Evolutionary conservation across 2,113 vertebrate genomes (phyloP).

Genomic region (pig (Sus scrofa)): DNA sequence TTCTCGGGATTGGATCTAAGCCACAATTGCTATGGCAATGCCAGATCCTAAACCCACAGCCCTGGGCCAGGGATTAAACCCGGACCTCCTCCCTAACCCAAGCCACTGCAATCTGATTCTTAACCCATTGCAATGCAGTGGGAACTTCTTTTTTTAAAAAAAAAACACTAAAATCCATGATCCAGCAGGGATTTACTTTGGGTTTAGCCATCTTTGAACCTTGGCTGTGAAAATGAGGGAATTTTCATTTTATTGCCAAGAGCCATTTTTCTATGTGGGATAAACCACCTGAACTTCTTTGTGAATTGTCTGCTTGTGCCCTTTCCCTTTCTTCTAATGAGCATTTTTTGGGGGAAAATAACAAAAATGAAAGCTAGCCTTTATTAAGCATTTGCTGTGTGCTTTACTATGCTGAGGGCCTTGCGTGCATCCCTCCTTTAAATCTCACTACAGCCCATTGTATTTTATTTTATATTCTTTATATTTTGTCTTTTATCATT

Average conservation of each 20-base stretch:
- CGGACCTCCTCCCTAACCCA: too few relatives aligned
- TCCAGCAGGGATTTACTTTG: not conserved
- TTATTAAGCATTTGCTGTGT: not conserved
- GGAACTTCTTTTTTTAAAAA: not conserved
- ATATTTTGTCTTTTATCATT: not conserved
- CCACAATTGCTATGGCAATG: too few relatives aligned
- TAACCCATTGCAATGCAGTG: too few relatives aligned
- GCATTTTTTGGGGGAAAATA: not conserved
- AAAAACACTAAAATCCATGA: not conserved
- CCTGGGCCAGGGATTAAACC: too few relatives aligned
- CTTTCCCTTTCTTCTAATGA: not conserved
- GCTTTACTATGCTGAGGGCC: rapidly evolving
- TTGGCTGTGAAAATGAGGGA: not conserved
- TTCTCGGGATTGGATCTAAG: too few relatives aligned
- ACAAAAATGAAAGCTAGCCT: not conserved
- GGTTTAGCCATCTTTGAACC: not conserved
- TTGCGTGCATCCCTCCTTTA: not conserved
- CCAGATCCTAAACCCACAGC: too few relatives aligned
- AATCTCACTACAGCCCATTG: not conserved
- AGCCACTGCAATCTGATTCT: too few relatives aligned
- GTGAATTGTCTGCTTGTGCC: not conserved
- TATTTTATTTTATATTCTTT: not conserved
- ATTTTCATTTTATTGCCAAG: not conserved
- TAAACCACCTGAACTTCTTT: not conserved
- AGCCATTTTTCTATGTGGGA: not conserved